These are phyloP conservation scores for Semaprochilodus insignis DNA, from an alignment of 2,797 vertebrate genomes.

Conservation along the genomic window DNA sequence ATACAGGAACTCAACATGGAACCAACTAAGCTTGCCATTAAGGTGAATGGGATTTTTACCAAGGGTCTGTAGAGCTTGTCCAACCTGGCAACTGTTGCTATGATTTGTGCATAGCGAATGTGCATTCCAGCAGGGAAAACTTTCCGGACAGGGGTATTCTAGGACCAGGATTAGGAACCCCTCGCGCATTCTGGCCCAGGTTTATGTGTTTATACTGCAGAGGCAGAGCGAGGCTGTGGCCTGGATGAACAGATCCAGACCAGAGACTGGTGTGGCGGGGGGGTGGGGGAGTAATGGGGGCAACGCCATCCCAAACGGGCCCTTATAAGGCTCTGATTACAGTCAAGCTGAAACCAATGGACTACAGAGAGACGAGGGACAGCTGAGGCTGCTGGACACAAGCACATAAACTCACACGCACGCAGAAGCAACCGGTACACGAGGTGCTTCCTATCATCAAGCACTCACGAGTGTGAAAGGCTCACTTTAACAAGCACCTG, in stretches of 20 bases:
- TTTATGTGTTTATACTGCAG: constrained; percentile 75
- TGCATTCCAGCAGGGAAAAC: background rate
- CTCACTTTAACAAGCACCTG: constrained; percentile 68
- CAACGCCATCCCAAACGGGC: constrained; percentile 62
- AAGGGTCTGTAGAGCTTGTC: too few relatives aligned
- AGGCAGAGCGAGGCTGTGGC: constrained; percentile 60
- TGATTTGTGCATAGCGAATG: background rate
- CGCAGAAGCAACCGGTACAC: constrained; percentile 19
- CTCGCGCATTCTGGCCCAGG: constrained; percentile 71
- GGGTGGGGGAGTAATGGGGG: constrained; percentile 44
- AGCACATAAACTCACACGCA: constrained; percentile 29
- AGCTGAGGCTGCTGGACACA: constrained; percentile 49
- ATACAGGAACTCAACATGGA: too few relatives aligned
- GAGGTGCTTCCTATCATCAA: constrained; percentile 49
- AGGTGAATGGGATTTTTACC: too few relatives aligned
- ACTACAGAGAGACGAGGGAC: constrained; percentile 42
- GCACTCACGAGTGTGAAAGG: constrained; percentile 54
- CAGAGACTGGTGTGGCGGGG: constrained; percentile 57
- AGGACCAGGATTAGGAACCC: constrained; percentile 17
- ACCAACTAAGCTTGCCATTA: too few relatives aligned
- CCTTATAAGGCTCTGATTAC: constrained; percentile 74
- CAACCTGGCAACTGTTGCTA: background rate
- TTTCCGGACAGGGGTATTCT: background rate
- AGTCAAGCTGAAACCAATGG: constrained; percentile 43
- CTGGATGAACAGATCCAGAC: constrained; percentile 76